Evolutionary conservation across 2,113 vertebrate genomes (phyloP), one percentile per base, ranked within the genome.

Genomic region (Phalacrocorax pelagicus): DNA sequence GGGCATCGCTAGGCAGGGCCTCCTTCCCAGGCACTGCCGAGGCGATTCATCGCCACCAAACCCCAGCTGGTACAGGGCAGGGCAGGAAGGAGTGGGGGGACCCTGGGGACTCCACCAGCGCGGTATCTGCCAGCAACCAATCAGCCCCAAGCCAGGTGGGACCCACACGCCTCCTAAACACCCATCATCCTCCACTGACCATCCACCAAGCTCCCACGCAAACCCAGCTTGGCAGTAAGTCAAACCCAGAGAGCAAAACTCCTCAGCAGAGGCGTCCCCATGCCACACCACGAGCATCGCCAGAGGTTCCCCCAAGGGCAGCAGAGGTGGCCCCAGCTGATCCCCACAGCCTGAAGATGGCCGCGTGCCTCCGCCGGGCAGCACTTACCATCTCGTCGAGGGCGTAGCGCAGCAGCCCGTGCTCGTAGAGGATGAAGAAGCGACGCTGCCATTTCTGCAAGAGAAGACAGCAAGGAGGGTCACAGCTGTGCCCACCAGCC

Each of bases 351-450:
- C 82, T 2, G 15, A 36, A 13, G 47, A 4, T 0, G 3, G 47
- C 32, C 29, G 0, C 19, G 0, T 0, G 1, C 38, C 54, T 51
- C 22, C 2, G 0, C 10, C 1, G 0, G 3, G 59, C 22, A 49
- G 57, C 81, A 98, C 99, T 99, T 83, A 99, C 99, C 99, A 99
- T 99, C 97, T 99, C 99, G 55, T 99, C 99, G 98, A 99, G 97
- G 86, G 99, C 99, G 1, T 99, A 99, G 92, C 99, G 99, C 88
- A 99, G 97, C 77, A 99, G 97, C 86, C 99, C 99, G 4, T 99
- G 99, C 91, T 99, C 99, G 52, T 99, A 99, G 27, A 99, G 99
- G 93, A 99, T 98, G 97, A 99, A 99, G 98, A 99, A 99, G 51
- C 99, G 98, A 80, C 99, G 98, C 88, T 99, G 99, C 99, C 99